Base-by-base conservation (phyloP, 2,797 vertebrate genomes). In the Darevskia mixta region DNA sequence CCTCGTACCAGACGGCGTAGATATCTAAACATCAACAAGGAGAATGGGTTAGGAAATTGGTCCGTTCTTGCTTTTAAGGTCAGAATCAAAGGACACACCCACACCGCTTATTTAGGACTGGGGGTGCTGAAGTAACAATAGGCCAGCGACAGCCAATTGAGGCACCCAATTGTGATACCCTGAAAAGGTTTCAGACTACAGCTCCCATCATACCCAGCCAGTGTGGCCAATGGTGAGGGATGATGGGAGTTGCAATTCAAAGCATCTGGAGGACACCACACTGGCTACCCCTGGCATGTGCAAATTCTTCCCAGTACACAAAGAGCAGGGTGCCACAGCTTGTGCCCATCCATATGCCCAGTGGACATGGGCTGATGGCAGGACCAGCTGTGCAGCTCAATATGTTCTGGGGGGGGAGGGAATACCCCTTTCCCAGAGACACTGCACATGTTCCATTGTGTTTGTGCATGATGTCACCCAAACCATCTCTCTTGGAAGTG, bases 1-100 rank as follows among this genome's bases (percentile, higher is more conserved):
- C 94, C 35, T 92, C 87, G 2, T 92, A n/a, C 73, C 71, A 58
- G 17, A 88, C 94, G 86, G 88, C 87, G 67, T 87, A 85, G 23
- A 91, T 41, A 82, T 94, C 93, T 94, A 89, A 18, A 89, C 0
- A 86, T 69, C 0, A 5, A 75, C 10, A 86, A 43, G 1, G 25
- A 87, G 35, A 89, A 67, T 88, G 72, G 78, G 80, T 72, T 43
- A 79, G 23, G 41, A 77, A 76, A 38, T 15, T 1, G 5, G 5
- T 23, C 23, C 38, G 25, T 64, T 41, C 71, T 89, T 75, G 29
- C n/a, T 64, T 81, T 67, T 81, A 67, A 83, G 41, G 38, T 55
- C 27, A 69, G 73, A 15, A 66, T 87, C 10, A 58, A 77, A 66
- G 7, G 0, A 73, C 9, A 66, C n/a, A 38, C 45, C 35, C 41